A percentile compares a stretch with the other conserved stretches of the same genome.
Evolutionary conservation across 2,113 vertebrate species (phyloP).

Genomic region (Phodopus roborovskii): DNA sequence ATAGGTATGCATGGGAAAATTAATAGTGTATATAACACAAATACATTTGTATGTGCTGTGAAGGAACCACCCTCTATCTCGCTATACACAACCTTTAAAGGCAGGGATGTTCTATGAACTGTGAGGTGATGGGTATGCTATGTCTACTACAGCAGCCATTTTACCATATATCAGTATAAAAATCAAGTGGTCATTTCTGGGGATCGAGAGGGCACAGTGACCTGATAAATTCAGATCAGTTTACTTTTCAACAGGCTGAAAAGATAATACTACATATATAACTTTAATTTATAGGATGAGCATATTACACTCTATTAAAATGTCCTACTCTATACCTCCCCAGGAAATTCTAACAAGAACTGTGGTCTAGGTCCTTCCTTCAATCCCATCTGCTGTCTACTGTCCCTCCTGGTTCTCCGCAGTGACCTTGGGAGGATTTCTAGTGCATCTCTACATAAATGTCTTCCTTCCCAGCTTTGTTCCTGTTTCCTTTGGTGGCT

Average conservation of each 20-base stretch:
- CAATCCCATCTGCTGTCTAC: not conserved
- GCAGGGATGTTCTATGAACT: not conserved
- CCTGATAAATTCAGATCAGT: not conserved
- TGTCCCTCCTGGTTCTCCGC: not conserved
- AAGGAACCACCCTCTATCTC: fast-evolving
- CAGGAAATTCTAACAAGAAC: not conserved
- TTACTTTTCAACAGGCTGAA: not conserved
- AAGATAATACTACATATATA: not conserved
- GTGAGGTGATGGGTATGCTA: not conserved
- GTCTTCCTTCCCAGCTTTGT: not conserved
- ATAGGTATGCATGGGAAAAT: not conserved
- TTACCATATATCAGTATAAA: not conserved
- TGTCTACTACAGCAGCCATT: not conserved
- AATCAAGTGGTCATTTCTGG: not conserved
- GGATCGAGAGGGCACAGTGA: not conserved
- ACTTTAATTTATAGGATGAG: not conserved
- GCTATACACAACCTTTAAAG: not conserved
- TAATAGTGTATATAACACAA: not conserved
- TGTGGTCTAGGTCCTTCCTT: not conserved
- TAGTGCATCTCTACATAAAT: not conserved
- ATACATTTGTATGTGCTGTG: not conserved
- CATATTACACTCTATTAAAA: not conserved
- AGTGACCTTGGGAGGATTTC: not conserved
- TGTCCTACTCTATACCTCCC: not conserved
- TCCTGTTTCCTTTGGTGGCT: not conserved